These are phyloP conservation scores for Oscheius myriophilus DNA, from an alignment of 2,888 invertebrate genomes.

Conservation along the genomic window DNA sequence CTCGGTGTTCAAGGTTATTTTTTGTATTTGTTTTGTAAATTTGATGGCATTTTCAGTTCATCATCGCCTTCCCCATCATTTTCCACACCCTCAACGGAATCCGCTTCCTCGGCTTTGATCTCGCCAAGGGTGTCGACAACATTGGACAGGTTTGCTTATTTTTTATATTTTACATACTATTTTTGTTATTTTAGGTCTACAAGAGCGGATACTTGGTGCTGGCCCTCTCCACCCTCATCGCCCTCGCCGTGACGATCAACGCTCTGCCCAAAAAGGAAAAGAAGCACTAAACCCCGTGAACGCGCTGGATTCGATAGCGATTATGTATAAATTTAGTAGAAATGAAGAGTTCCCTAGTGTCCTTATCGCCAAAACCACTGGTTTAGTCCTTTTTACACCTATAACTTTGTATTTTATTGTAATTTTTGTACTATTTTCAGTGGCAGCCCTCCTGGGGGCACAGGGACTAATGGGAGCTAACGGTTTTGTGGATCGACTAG, in stretches of 20 bases:
- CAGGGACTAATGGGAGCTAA: not conserved
- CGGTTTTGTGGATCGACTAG: conserved; percentile 13
- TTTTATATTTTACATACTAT: conserved; percentile 2
- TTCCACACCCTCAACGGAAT: conserved; percentile 71
- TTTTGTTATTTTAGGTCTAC: conserved; percentile 51
- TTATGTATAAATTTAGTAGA: conserved; percentile 17
- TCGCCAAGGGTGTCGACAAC: conserved; percentile 63
- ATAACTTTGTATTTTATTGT: no score
- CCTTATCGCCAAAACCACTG: not conserved
- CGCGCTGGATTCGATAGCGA: conserved; percentile 1
- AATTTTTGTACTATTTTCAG: no score
- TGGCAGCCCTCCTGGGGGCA: no score
- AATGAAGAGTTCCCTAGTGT: conserved; percentile 7
- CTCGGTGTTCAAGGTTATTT: conserved; percentile 61
- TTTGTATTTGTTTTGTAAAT: not conserved
- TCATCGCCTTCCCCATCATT: conserved; percentile 69
- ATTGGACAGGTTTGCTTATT: conserved; percentile 41
- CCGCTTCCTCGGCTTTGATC: conserved; percentile 69
- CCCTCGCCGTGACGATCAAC: conserved; percentile 60
- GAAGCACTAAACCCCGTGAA: conserved; percentile 32
- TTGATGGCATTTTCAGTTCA: conserved; percentile 46
- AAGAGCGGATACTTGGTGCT: conserved; percentile 68
- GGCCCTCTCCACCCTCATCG: conserved; percentile 61
- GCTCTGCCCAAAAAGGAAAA: conserved; percentile 48
- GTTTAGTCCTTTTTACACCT: not conserved